phyloP scores from a whole-genome alignment of 1,140 invertebrate genomes.

The Chymomyza costata region DNA sequence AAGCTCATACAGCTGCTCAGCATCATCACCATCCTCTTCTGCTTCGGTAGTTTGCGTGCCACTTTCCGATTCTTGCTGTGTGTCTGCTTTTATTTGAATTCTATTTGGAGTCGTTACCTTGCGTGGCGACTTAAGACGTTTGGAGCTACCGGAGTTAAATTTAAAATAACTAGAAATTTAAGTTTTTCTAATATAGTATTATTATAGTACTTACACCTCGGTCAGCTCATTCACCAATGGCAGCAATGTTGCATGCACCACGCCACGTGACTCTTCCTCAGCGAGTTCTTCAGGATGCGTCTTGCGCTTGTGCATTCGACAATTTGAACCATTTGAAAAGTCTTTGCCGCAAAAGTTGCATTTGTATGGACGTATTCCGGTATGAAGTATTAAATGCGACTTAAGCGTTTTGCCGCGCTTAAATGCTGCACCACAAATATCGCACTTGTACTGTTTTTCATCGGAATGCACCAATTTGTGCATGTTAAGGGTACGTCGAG shows the following conservation, averaged over 20 bases:
- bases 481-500: constrained; percentile 75
- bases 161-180: background rate
- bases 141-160: constrained; percentile 25
- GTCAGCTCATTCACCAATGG: constrained; percentile 65
- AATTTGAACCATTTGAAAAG: constrained; percentile 77
- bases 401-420: constrained; percentile 74
- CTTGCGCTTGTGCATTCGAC: constrained; percentile 76
- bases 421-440: constrained; percentile 67
- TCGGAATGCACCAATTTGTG: constrained; percentile 76
- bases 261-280: constrained; percentile 61
- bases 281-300: constrained; percentile 76
- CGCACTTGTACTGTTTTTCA: constrained; percentile 74
- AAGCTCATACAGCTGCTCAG: constrained; percentile 33
- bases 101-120: constrained; percentile 8
- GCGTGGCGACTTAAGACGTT: constrained; percentile 48
- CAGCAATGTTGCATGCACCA: constrained; percentile 43
- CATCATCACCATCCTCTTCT: constrained; percentile 19
- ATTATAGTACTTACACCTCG: constrained; percentile 59
- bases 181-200: too few species aligned
- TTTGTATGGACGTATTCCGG: constrained; percentile 75
- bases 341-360: constrained; percentile 76
- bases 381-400: constrained; percentile 75
- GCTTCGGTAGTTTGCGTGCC: constrained; percentile 4
- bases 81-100: too few species aligned
- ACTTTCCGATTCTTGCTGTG: background rate